Evolutionary conservation across 2,888 invertebrate species (phyloP).

Genomic region (Clostera curtula): DNA sequence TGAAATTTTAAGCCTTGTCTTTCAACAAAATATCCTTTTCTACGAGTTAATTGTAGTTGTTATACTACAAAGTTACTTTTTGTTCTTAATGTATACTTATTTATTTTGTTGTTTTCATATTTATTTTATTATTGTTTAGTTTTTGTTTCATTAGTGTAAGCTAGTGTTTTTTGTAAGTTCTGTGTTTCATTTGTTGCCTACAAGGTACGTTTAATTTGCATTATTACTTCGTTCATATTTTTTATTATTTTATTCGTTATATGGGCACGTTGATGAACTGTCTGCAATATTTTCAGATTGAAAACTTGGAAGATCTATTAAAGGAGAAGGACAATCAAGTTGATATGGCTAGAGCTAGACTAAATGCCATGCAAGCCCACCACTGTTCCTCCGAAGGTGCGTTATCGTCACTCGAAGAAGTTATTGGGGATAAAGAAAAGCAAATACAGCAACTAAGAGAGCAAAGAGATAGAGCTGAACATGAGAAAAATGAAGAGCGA

Average conservation of each 20-base stretch:
- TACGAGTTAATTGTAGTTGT: too few relatives aligned
- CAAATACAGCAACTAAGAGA: slow-evolving; percentile 96
- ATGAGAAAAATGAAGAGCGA: slow-evolving; percentile 96
- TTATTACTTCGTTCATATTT: slow-evolving; percentile 16
- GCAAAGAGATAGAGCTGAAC: slow-evolving; percentile 95
- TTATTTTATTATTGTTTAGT: background rate
- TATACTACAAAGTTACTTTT: too few relatives aligned
- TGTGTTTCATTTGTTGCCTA: slow-evolving; percentile 17
- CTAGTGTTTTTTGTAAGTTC: slow-evolving; percentile 19
- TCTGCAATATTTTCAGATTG: slow-evolving; percentile 80
- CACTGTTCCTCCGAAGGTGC: slow-evolving; percentile 96
- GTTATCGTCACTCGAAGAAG: slow-evolving; percentile 93
- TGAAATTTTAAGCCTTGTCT: slow-evolving; percentile 4
- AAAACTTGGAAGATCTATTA: slow-evolving; percentile 96
- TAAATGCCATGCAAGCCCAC: slow-evolving; percentile 95
- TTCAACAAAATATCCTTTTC: background rate
- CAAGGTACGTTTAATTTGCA: slow-evolving; percentile 31
- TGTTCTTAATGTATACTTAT: slow-evolving; percentile 2
- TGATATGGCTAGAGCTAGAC: slow-evolving; percentile 92
- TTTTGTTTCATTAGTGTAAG: slow-evolving; percentile 4
- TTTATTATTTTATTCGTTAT: slow-evolving; percentile 10
- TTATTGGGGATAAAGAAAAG: slow-evolving; percentile 96
- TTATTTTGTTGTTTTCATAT: slow-evolving; percentile 1
- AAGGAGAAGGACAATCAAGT: slow-evolving; percentile 99
- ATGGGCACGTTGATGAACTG: slow-evolving; percentile 1